Evolutionary conservation across 2,113 vertebrate species (phyloP), one percentile per base, ranked within the genome.

Genomic region (Danionella cerebrum): DNA sequence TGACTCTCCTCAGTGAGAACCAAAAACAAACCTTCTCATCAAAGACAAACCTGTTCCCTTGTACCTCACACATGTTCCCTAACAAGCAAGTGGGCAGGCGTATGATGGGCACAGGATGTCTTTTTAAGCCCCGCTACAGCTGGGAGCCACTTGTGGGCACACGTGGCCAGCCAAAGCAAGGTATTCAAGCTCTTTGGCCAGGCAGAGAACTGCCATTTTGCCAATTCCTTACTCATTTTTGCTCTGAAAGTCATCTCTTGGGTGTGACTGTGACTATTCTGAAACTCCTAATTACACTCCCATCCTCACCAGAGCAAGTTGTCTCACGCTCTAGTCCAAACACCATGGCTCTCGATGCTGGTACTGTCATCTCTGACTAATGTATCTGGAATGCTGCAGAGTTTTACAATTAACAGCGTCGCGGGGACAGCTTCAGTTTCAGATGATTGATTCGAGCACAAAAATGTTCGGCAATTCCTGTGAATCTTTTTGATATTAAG

Each of bases 221-320:
- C 44, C 59, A 63, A 48, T 63, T 41, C 25, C 41, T 18, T 66
- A 64, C 65, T 19, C 73, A 77, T 79, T 77, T 74, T 63, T 51
- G 76, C 75, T 77, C 67, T 79, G 73, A 72, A 76, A 67, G 62
- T 13, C 70, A 68, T 70, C 36, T 60, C 71, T 72, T 79, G 78
- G 38, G 71, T 67, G 35, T 58, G 64, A 36, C 59, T 79, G 81
- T 83, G 83, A 77, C 81, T 80, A 84, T 84, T 84, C 84, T 78
- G 77, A 70, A 71, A 73, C 78, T 76, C 73, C 74, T 85, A 82
- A 87, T 89, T 87, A 85, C 78, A 66, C 78, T 83, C 74, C 69
- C 79, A 66, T 79, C 78, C 80, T 76, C 78, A 82, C 58, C 77
- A 76, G 64, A 35, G 47, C 86, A 84, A 84, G 87, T 88, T 79